Base-by-base conservation (phyloP, 2,113 vertebrate genomes). In the Psilopsiagon aymara region DNA sequence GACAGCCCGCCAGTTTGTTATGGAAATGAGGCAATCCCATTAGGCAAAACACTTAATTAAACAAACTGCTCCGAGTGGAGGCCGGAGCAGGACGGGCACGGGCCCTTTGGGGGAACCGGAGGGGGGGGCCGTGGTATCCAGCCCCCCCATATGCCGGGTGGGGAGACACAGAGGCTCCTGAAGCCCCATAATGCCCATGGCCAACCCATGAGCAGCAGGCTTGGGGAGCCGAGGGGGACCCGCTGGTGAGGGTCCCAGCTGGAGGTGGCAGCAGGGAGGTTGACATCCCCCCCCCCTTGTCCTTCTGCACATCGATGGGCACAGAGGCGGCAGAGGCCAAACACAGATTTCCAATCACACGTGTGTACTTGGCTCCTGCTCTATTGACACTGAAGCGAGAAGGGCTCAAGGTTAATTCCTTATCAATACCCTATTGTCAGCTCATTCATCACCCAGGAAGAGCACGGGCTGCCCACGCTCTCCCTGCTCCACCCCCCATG, bases 341-440 rank as follows among this genome's bases (percentile, higher is more conserved):
- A 87, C 95, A 89, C 83, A 82, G 96, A 97, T 97, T 96, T 97
- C 97, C 95, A 95, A 95, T 97, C 80, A 68, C 69, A 95, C 4
- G 78, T 74, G 86, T 97, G 95, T 95, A 97, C 96, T 96, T 96
- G 96, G 96, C 96, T 98, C 94, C 95, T 77, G 88, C 95, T 96
- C 92, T 98, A 98, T 98, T 96, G 98, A 97, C 97, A 90, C 92
- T 89, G 92, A 94, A 95, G 98, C 97, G 97, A 97, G 94, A 96
- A 96, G 97, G 97, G 97, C 98, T 98, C 97, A 97, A 98, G 98
- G 98, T 98, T 98, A 98, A 98, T 98, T 98, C 97, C 97, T 98
- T 98, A 98, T 98, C 83, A 98, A 98, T 98, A 98, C 57, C 92
- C 85, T 95, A 98, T 98, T 97, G 98, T 98, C 98, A 98, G 98